Base-by-base conservation (phyloP, 2,797 vertebrate genomes). In the Lacerta bilineata region DNA sequence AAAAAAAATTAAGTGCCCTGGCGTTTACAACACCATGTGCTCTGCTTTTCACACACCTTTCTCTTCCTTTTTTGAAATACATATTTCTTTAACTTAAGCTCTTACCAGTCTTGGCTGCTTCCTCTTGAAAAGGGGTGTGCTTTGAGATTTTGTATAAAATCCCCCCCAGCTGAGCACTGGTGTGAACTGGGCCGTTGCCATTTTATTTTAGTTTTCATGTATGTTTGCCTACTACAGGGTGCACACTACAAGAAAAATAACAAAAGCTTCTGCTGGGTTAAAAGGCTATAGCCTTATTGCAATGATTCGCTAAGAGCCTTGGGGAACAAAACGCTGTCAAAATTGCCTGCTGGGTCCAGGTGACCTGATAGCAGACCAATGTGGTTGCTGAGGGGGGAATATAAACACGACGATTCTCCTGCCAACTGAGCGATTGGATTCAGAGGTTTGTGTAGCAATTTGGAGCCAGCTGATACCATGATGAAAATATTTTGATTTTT, bases 41-140 rank as follows among this genome's bases (percentile, higher is more conserved):
- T 90, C 46, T 69, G 91, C 86, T 87, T 92, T 89, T 90, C 94
- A 64, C 89, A 87, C 74, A 78, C 82, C 0, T 84, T 95, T 95
- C 91, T 80, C 1, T 85, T 94, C 75, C 83, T 82, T 66, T 86
- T 89, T 88, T 84, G 93, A 84, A 76, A 20, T 82, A 88, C 18
- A 69, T 93, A 69, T 74, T 88, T 78, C 39, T 93, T 84, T 66
- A 50, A 72, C 46, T 80, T 94, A 90, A 33, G 41, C 82, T 69
- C 29, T 84, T 79, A 33, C 20, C 46, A 76, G 81, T 64, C 50
- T 74, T 2, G 25, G n/a, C 27, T 41, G 3, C 50, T 84, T 84
- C 81, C 87, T 83, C 4, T 77, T 36, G 8, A 33, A 71, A 29
- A 27, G 61, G 25, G 25, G 23, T n/a, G 11, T 69, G 1, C 13